phyloP scores from a whole-genome alignment of 2,888 invertebrate species.

The Panopea generosa region DNA sequence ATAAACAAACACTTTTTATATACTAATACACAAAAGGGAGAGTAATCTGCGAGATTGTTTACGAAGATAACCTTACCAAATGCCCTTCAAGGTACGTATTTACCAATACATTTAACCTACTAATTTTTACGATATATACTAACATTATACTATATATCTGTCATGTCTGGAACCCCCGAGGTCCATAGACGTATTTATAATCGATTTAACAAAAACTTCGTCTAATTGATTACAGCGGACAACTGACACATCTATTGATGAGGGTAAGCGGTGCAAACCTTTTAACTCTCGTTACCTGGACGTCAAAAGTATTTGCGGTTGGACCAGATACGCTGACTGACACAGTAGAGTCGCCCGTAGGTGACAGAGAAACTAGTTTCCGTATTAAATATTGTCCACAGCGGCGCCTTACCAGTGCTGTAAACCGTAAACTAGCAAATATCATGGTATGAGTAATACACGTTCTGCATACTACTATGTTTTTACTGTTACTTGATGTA shows the following conservation, averaged over 20 bases:
- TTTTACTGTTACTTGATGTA: conserved; percentile 23
- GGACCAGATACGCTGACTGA: conserved; percentile 29
- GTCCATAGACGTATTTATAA: conserved; percentile 30
- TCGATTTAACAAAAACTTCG: conserved; percentile 28
- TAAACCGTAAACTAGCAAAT: conserved; percentile 25
- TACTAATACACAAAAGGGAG: no score
- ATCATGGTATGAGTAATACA: conserved; percentile 40
- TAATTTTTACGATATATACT: background rate
- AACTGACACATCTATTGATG: conserved; percentile 31
- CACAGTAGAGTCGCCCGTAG: conserved; percentile 42
- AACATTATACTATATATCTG: background rate
- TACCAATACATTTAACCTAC: no score
- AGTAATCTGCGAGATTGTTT: no score
- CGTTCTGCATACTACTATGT: background rate
- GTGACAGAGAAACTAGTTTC: conserved; percentile 38
- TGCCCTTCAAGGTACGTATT: no score
- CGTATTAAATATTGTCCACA: conserved; percentile 39
- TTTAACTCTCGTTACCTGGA: conserved; percentile 33
- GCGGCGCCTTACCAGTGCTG: conserved; percentile 37
- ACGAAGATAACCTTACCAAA: no score
- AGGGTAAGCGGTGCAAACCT: conserved; percentile 37
- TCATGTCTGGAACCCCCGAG: background rate
- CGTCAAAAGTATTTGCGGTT: conserved; percentile 29
- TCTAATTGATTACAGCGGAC: conserved; percentile 27
- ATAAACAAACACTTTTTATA: no score